A percentile compares a stretch with the other conserved stretches of the same genome.
These are phyloP conservation scores for Phoeniculus purpureus DNA, from an alignment of 2,797 vertebrate species.

Conservation along the genomic window DNA sequence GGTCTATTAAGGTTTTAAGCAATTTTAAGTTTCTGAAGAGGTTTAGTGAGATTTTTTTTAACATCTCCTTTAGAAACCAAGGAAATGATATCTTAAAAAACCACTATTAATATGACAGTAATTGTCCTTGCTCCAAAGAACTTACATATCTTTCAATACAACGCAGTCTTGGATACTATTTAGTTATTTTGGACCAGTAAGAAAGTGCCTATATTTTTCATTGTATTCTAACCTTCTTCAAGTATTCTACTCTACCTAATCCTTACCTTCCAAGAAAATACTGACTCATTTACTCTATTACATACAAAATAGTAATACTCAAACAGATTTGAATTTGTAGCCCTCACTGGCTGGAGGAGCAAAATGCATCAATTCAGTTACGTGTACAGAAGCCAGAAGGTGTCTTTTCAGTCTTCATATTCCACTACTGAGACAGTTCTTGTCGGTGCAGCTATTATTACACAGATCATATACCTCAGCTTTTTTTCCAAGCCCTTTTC, in stretches of 20 bases:
- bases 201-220: neutral
- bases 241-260: neutral
- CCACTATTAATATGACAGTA: neutral
- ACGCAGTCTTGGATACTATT: neutral
- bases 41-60: neutral
- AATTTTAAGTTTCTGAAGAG: slow-evolving; percentile 38
- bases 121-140: neutral
- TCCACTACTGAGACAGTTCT: neutral
- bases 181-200: neutral
- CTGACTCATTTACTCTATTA: neutral
- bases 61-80: neutral
- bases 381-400: neutral
- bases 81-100: neutral
- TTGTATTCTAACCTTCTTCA: neutral
- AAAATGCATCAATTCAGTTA: neutral
- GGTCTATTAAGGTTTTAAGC: slow-evolving; percentile 27
- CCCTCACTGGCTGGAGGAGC: neutral
- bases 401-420: neutral
- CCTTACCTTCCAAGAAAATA: neutral
- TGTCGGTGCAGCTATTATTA: neutral
- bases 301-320: neutral
- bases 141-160: neutral
- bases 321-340: neutral
- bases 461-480: rapidly evolving
- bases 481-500: neutral